Conservation (phyloP, 30 jellyfish, hydroid and myxozoan species). For the Nemopilema nomurai region DNA sequence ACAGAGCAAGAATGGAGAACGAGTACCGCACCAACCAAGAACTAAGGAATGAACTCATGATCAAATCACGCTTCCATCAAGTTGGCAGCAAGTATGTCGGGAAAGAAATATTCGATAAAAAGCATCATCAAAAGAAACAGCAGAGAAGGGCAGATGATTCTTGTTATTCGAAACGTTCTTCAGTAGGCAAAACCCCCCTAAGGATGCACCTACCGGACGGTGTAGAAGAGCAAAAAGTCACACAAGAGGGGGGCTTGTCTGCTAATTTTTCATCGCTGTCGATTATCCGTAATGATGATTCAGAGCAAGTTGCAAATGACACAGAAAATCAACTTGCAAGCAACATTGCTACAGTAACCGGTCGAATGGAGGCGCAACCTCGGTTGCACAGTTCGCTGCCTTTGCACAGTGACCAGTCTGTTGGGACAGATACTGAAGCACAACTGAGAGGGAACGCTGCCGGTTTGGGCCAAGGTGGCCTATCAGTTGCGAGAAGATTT, state of each 20-base stretch:
- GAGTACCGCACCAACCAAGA: conserved; percentile 60
- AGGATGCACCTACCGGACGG: background rate
- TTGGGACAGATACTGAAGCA: background rate
- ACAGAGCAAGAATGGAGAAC: background rate
- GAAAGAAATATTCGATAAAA: conserved; percentile 28
- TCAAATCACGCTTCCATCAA: conserved; percentile 63
- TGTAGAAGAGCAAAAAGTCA: background rate
- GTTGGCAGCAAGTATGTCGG: conserved; percentile 70
- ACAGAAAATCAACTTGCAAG: background rate
- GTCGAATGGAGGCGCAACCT: too few relatives aligned
- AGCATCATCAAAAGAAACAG: too few relatives aligned
- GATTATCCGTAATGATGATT: background rate
- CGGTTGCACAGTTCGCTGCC: too few relatives aligned
- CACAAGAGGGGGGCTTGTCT: background rate
- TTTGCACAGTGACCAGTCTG: background rate
- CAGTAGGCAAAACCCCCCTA: background rate
- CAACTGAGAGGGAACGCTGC: background rate
- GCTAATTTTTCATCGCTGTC: background rate
- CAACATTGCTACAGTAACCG: background rate
- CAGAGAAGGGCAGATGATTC: background rate
- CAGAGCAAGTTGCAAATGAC: background rate
- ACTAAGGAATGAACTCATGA: conserved; percentile 41
- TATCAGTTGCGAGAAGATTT: background rate
- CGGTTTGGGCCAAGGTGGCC: background rate
- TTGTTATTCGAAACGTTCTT: background rate